phyloP scores from a whole-genome alignment of 1,140 invertebrate species.

The Gonatopus flavifemur region DNA sequence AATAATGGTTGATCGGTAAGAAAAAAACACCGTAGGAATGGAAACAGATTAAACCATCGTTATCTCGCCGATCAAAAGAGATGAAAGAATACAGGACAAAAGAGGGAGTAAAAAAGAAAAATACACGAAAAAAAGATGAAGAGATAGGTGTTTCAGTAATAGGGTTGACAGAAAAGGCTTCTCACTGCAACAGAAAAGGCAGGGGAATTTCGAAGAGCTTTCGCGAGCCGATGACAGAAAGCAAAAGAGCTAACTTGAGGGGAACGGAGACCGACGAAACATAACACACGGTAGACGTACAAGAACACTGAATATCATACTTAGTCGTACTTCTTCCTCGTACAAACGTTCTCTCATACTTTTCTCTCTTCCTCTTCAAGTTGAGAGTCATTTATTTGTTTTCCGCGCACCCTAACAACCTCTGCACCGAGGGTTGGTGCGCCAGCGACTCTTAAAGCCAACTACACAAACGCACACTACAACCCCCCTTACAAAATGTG shows the following conservation, averaged over 20 bases:
- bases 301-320: too few relatives aligned
- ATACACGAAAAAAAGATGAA: too few relatives aligned
- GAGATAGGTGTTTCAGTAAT: too few relatives aligned
- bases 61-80: too few relatives aligned
- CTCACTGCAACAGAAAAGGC: neutral
- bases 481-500: conserved; percentile 7
- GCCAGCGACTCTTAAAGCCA: conserved; percentile 37
- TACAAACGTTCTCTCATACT: conserved; percentile 6
- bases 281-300: too few relatives aligned
- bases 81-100: neutral
- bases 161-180: conserved; percentile 2
- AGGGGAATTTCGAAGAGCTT: conserved; percentile 19
- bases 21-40: too few relatives aligned
- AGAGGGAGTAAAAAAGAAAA: conserved; percentile 14
- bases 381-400: conserved; percentile 35
- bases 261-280: too few relatives aligned
- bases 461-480: conserved; percentile 18
- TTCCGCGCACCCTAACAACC: conserved; percentile 31
- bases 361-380: conserved; percentile 9
- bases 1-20: too few relatives aligned
- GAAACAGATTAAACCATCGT: too few relatives aligned
- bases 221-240: conserved; percentile 14
- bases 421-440: conserved; percentile 24
- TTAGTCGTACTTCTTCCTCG: conserved; percentile 3
- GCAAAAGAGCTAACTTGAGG: conserved; percentile 11